Percentiles rank a stretch among this genome's conserved stretches.
phyloP scores from a whole-genome alignment of 2,797 vertebrate species.

The Eurystomus glaucurus region DNA sequence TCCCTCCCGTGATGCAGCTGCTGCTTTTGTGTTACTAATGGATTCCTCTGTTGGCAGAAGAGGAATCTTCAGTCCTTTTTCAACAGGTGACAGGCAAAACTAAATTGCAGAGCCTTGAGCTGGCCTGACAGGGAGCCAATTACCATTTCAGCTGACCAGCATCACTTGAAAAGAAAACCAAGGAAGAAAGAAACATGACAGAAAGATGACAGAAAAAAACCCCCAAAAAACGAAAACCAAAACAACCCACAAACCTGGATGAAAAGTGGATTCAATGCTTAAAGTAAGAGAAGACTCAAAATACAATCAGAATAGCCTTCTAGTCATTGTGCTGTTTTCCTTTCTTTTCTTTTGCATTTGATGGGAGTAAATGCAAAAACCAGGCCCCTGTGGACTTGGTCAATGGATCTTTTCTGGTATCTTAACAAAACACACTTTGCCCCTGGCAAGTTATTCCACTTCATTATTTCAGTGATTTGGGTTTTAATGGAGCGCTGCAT shows the following conservation, averaged over 20 bases:
- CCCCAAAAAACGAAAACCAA: too few relatives aligned
- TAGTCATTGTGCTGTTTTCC: not conserved
- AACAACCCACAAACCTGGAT: not conserved
- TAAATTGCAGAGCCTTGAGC: not conserved
- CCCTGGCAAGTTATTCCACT: conserved; percentile 24
- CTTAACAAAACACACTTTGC: conserved; percentile 52
- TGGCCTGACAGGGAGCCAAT: not conserved
- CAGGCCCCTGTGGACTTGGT: not conserved
- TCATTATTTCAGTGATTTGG: conserved; percentile 40
- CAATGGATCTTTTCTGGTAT: conserved; percentile 11
- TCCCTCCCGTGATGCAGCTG: not conserved
- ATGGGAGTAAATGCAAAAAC: not conserved
- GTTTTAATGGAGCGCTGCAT: conserved; percentile 35
- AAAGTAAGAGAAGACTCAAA: not conserved
- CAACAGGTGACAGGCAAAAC: conserved; percentile 65
- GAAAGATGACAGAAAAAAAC: not conserved
- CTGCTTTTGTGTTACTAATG: conserved; percentile 30
- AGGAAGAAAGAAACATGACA: not conserved
- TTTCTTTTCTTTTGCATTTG: not conserved
- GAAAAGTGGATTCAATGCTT: not conserved
- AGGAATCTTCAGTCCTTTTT: conserved; percentile 17
- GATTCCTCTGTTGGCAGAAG: not conserved
- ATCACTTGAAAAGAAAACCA: not conserved
- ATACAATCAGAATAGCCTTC: not conserved
- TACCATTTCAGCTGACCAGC: not conserved